These are phyloP conservation scores for Drepanosiphum platanoidis DNA, from an alignment of 2,888 invertebrate species.

Conservation along the genomic window DNA sequence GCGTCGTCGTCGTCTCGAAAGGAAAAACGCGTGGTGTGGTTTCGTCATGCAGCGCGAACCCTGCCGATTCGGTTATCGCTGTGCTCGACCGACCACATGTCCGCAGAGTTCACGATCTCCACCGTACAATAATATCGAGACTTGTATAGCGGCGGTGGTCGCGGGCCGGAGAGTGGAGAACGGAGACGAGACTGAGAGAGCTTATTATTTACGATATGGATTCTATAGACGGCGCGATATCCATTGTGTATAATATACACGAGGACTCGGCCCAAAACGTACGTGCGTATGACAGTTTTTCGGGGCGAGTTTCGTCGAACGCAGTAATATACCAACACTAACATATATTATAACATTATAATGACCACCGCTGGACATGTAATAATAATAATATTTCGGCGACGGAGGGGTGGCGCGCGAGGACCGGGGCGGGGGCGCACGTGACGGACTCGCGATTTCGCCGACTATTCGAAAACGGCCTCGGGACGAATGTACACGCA, in stretches of 20 bases:
- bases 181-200: neutral
- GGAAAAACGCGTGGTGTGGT: too few species aligned
- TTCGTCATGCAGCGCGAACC: too few species aligned
- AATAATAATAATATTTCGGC: neutral
- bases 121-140: neutral
- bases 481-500: neutral
- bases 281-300: neutral
- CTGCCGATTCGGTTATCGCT: too few species aligned
- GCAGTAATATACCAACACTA: too few species aligned
- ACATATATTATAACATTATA: neutral
- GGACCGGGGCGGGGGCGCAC: neutral
- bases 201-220: too few species aligned
- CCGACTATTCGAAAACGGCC: conserved; percentile 30
- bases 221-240: neutral
- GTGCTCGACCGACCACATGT: neutral
- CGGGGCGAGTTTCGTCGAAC: neutral
- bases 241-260: neutral
- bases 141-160: neutral
- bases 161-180: neutral
- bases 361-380: neutral
- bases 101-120: neutral
- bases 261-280: neutral
- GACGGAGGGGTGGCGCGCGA: neutral
- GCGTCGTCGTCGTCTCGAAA: too few species aligned
- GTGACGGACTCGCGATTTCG: conserved; percentile 24